phyloP scores from a whole-genome alignment of 2,888 invertebrate species.

The Cryptus viduatorius region DNA sequence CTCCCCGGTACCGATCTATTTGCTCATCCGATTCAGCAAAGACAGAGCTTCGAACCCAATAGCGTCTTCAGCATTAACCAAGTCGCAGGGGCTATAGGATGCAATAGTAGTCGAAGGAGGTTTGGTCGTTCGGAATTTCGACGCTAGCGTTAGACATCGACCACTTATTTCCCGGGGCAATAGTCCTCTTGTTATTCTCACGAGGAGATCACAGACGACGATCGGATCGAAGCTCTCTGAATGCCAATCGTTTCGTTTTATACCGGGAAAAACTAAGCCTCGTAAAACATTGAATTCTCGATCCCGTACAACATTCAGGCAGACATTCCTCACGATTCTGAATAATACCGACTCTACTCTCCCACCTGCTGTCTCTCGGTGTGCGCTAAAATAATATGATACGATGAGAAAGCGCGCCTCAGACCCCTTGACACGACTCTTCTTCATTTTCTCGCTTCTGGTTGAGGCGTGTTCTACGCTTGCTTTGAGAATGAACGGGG shows the following conservation, averaged over 20 bases:
- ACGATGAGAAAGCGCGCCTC: slow-evolving; percentile 56
- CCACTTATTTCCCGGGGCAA: slow-evolving; percentile 35
- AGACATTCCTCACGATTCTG: slow-evolving; percentile 61
- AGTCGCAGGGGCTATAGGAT: background rate
- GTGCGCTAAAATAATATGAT: slow-evolving; percentile 76
- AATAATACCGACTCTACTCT: slow-evolving; percentile 33
- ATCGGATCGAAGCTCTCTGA: slow-evolving; percentile 79
- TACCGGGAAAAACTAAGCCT: slow-evolving; percentile 67
- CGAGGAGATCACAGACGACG: slow-evolving; percentile 66
- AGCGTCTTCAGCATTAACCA: background rate
- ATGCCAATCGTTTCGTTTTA: slow-evolving; percentile 75
- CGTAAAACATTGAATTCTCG: slow-evolving; percentile 70
- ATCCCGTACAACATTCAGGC: slow-evolving; percentile 30
- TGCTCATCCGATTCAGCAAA: slow-evolving; percentile 72
- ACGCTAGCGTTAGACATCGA: background rate
- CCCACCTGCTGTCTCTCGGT: background rate
- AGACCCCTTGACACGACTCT: slow-evolving; percentile 45
- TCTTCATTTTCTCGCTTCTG: slow-evolving; percentile 56
- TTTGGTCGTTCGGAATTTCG: slow-evolving; percentile 10
- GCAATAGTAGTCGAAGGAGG: slow-evolving; percentile 1
- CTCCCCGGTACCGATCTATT: slow-evolving; percentile 78
- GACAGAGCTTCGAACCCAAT: background rate
- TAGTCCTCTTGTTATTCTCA: slow-evolving; percentile 75
- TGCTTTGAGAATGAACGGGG: slow-evolving; percentile 1
- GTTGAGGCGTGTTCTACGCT: background rate